Base-by-base conservation (phyloP, 2,113 vertebrate genomes). In the Mesembrinibis cayennensis region DNA sequence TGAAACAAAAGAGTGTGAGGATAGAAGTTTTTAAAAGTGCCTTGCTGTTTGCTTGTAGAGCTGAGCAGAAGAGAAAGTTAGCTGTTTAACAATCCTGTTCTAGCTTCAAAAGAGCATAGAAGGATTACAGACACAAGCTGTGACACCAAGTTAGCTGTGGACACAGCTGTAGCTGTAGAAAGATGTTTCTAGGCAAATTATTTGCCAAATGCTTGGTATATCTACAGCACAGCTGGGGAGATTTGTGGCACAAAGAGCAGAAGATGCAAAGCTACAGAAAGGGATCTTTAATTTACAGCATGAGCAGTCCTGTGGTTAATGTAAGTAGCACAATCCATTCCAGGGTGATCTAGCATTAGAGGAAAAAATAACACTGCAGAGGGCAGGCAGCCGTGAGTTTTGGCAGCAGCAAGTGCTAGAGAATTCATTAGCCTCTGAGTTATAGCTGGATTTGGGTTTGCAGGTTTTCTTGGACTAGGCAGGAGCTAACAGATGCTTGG, bases 271-370 rank as follows among this genome's bases (percentile, higher is more conserved):
- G 79, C 53, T 83, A 71, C 82, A 83, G 89, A 81, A 93, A 89
- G 36, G 27, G 61, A 87, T 79, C 94, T 95, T 96, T 96, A 97
- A 97, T 97, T 96, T 96, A 97, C 61, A 94, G 87, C 92, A 91
- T 95, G 86, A 95, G 52, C 80, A 84, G 79, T 74, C 56, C 95
- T 91, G 87, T 95, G 77, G 95, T 93, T 94, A 92, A 89, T 61
- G 17, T 92, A 79, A 92, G 80, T 91, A 93, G 81, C 92, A 38
- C 83, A 92, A 87, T 79, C 83, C 36, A n/a, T 95, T 94, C 63
- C 63, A 81, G 79, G 61, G 61, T 95, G 86, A 94, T 93, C 80
- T 92, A 95, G 56, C 69, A 72, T 78, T 72, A 85, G 73, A 83
- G 80, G 72, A 20, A 96, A 95, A 95, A 91, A 93, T 93, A 95